phyloP scores from a whole-genome alignment of 2,888 invertebrate genomes.

The Epinotia bilunana region DNA sequence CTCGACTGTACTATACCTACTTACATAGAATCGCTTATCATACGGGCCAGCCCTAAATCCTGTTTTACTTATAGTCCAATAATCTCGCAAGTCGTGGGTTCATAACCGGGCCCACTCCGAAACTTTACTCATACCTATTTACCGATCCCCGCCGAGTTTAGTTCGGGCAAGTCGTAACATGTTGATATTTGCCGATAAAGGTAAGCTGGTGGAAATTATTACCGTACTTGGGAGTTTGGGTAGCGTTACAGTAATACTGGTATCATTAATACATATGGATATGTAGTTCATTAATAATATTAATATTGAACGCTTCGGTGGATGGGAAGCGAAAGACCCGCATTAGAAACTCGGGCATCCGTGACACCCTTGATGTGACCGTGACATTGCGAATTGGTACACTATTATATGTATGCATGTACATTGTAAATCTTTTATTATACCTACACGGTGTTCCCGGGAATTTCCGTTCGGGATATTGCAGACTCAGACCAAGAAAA shows the following conservation, averaged over 20 bases:
- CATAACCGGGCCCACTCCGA: conserved; percentile 38
- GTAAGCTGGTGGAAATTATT: conserved; percentile 31
- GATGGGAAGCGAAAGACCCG: no score
- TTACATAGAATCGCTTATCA: no score
- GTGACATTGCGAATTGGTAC: no score
- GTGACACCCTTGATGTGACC: no score
- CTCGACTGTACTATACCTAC: no score
- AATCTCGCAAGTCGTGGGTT: conserved; percentile 31
- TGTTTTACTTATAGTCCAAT: conserved; percentile 14
- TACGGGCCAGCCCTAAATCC: background rate
- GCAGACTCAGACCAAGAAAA: no score
- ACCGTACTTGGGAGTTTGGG: conserved; percentile 25
- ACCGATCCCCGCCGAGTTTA: conserved; percentile 29
- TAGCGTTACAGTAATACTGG: conserved; percentile 6
- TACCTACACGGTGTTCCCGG: no score
- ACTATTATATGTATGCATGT: no score
- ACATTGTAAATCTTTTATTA: no score
- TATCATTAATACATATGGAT: background rate
- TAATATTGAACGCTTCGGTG: background rate
- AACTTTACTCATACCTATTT: conserved; percentile 46
- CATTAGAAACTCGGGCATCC: no score
- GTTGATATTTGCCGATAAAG: conserved; percentile 43
- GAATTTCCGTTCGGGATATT: no score
- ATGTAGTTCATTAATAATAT: conserved; percentile 2
- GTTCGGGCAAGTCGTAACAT: conserved; percentile 33